Evolutionary conservation across 2,888 invertebrate species (phyloP).

Genomic region (Frankliniella intonsa): DNA sequence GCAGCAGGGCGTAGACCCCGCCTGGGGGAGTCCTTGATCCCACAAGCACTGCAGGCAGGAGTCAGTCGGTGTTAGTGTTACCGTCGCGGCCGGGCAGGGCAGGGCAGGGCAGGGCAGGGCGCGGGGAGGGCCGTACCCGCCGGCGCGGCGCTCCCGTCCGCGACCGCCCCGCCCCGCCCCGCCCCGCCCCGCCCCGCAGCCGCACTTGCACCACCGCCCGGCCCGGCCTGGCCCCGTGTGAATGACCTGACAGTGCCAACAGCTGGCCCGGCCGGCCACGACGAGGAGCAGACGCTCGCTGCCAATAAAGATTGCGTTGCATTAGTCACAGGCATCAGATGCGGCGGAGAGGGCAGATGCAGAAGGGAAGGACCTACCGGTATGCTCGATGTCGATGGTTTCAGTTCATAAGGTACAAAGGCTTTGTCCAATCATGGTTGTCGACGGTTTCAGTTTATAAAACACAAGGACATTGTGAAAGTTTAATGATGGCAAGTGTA

Average conservation of each 20-base stretch:
- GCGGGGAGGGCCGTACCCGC: no score
- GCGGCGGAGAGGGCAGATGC: neutral
- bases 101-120: no score
- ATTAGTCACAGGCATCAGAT: neutral
- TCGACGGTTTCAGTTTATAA: no score
- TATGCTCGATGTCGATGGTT: no score
- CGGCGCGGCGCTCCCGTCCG: neutral
- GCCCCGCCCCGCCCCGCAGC: neutral
- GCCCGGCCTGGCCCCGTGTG: neutral
- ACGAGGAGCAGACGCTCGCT: neutral
- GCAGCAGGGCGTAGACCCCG: conserved; percentile 15
- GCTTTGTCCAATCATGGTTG: no score
- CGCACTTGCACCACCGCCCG: neutral
- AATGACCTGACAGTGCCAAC: conserved; percentile 10
- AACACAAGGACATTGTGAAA: no score
- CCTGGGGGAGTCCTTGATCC: neutral
- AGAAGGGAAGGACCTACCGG: no score
- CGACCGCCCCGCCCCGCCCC: conserved; percentile 6
- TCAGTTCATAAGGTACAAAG: no score
- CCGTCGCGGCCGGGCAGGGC: neutral
- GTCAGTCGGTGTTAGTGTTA: neutral
- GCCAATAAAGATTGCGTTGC: conserved; percentile 26
- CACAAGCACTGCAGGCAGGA: neutral
- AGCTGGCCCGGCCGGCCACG: neutral
- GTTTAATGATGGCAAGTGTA: neutral